phyloP scores from a whole-genome alignment of 2,113 vertebrate species.

The Ploceus nigricollis region DNA sequence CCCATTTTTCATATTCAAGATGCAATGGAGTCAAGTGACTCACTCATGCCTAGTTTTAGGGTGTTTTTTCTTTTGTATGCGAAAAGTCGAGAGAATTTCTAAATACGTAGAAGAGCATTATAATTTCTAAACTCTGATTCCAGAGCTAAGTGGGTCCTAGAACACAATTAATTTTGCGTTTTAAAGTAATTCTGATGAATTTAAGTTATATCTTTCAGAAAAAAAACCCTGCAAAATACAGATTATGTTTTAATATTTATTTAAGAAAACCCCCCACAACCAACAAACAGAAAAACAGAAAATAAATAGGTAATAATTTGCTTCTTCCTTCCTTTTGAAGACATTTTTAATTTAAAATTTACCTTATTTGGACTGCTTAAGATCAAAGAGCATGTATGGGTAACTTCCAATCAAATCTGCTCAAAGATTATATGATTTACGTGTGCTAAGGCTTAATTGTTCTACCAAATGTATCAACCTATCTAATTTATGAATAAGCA shows the following conservation, averaged over 20 bases:
- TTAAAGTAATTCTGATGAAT: not conserved
- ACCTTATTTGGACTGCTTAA: not conserved
- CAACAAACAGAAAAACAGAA: not conserved
- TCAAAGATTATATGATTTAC: not conserved
- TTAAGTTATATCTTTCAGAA: not conserved
- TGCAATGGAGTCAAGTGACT: not conserved
- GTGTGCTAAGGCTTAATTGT: not conserved
- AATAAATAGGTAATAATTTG: not conserved
- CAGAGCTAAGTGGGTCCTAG: not conserved
- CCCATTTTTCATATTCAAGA: not conserved
- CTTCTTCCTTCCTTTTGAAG: not conserved
- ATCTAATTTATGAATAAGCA: not conserved
- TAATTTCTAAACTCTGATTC: not conserved
- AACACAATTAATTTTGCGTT: not conserved
- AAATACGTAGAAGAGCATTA: not conserved
- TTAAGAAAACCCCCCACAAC: accelerated
- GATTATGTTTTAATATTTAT: not conserved
- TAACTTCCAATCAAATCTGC: not conserved
- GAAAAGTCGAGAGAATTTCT: not conserved
- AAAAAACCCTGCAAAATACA: not conserved
- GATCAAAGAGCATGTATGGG: not conserved
- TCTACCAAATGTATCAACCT: not conserved
- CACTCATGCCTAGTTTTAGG: not conserved
- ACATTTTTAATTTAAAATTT: not conserved
- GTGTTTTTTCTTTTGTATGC: not conserved